These are phyloP conservation scores for Pseudomyrmex concolor DNA, from an alignment of 1,140 invertebrate species.

Conservation along the genomic window DNA sequence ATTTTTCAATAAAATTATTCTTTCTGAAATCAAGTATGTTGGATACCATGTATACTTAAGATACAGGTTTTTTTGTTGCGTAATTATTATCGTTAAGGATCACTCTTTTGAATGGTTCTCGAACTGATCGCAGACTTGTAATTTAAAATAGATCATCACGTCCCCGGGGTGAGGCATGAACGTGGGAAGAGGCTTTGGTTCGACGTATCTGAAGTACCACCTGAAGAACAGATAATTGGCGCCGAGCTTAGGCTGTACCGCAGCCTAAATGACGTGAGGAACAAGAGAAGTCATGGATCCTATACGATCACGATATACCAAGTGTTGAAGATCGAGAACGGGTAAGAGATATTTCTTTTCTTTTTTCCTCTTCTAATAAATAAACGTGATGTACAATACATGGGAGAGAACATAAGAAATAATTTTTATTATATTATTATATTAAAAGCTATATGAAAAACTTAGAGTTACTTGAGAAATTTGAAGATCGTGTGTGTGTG, in stretches of 20 bases:
- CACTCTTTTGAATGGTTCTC: background rate
- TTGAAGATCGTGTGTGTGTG: too few relatives aligned
- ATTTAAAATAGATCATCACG: constrained; percentile 86
- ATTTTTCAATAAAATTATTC: background rate
- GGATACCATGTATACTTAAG: background rate
- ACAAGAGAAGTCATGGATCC: constrained; percentile 74
- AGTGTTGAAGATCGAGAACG: constrained; percentile 78
- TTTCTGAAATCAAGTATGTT: background rate
- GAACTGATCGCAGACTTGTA: constrained; percentile 48
- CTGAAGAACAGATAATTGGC: constrained; percentile 91
- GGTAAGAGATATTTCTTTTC: constrained; percentile 71
- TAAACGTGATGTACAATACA: too few relatives aligned
- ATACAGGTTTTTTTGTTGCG: background rate
- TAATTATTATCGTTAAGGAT: constrained; percentile 33
- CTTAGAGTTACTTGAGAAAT: background rate
- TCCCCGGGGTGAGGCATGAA: constrained; percentile 91
- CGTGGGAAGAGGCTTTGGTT: constrained; percentile 95
- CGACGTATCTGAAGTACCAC: constrained; percentile 93
- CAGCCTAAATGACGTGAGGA: constrained; percentile 80
- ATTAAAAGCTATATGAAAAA: background rate
- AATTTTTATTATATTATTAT: too few relatives aligned
- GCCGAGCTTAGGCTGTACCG: constrained; percentile 95
- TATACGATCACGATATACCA: constrained; percentile 82
- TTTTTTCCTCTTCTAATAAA: background rate
- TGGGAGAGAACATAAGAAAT: too few relatives aligned